phyloP scores from a whole-genome alignment of 2,113 vertebrate genomes.

The Passer domesticus region DNA sequence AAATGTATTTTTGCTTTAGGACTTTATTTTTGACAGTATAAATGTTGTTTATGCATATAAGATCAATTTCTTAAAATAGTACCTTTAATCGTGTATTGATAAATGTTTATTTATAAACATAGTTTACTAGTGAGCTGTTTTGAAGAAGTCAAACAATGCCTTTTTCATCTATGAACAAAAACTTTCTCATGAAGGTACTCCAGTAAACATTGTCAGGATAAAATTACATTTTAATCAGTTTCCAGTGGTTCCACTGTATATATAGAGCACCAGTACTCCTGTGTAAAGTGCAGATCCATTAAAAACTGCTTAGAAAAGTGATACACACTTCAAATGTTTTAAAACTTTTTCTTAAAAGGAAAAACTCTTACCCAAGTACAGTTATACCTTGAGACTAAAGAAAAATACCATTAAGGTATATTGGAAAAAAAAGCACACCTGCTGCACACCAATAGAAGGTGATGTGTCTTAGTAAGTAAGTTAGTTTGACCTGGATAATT shows the following conservation, averaged over 20 bases:
- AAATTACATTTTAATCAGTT: background rate
- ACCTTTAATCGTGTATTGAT: background rate
- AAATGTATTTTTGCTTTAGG: background rate
- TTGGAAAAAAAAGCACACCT: background rate
- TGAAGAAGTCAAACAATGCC: background rate
- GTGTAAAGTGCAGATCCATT: background rate
- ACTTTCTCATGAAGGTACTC: background rate
- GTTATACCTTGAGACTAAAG: background rate
- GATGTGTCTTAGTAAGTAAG: background rate
- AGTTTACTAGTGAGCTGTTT: background rate
- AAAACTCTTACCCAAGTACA: background rate
- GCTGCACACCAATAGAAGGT: background rate
- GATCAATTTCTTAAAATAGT: background rate
- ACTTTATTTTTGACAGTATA: background rate
- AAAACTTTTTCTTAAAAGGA: background rate
- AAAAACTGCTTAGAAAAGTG: background rate
- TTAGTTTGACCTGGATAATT: background rate
- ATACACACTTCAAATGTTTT: background rate
- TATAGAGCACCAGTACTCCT: background rate
- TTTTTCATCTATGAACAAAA: background rate
- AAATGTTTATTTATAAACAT: background rate
- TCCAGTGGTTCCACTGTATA: background rate
- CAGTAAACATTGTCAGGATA: background rate
- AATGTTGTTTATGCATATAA: background rate
- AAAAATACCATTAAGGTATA: background rate